These are phyloP conservation scores for Brachypalpus laphriformis DNA, from an alignment of 2,888 invertebrate species.

Conservation along the genomic window DNA sequence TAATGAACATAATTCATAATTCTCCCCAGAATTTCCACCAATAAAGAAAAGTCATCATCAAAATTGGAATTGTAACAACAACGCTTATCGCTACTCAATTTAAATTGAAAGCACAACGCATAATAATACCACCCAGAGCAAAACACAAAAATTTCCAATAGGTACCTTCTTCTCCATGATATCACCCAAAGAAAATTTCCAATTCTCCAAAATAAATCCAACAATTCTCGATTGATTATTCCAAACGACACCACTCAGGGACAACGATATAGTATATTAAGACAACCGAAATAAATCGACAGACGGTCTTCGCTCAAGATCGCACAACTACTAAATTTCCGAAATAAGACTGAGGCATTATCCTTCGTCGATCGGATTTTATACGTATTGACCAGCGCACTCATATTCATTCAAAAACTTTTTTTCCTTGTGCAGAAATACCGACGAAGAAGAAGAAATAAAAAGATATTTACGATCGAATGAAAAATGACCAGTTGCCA, in stretches of 20 bases:
- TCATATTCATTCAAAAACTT: constrained; percentile 56
- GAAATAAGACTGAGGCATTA: constrained; percentile 58
- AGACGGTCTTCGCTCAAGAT: constrained; percentile 12
- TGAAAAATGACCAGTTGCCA: constrained; percentile 67
- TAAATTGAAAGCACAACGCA: no score
- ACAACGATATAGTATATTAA: neutral
- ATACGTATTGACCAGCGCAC: constrained; percentile 59
- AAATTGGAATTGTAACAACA: no score
- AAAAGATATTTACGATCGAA: constrained; percentile 66
- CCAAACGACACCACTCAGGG: neutral
- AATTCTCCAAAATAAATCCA: neutral
- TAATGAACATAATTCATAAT: no score
- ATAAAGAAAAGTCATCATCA: no score
- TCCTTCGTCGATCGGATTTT: constrained; percentile 66
- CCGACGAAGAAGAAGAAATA: constrained; percentile 13
- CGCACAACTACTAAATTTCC: constrained; percentile 21
- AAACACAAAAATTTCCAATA: neutral
- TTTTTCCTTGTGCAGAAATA: constrained; percentile 43
- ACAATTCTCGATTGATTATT: neutral
- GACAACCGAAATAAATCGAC: neutral
- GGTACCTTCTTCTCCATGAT: constrained; percentile 46
- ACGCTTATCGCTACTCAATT: no score
- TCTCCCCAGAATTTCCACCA: no score
- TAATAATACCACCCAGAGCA: no score
- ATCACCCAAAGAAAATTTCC: neutral